Evolutionary conservation across 2,113 vertebrate genomes (phyloP), one percentile per base, ranked within the genome.

Genomic region (Blennius ocellaris): DNA sequence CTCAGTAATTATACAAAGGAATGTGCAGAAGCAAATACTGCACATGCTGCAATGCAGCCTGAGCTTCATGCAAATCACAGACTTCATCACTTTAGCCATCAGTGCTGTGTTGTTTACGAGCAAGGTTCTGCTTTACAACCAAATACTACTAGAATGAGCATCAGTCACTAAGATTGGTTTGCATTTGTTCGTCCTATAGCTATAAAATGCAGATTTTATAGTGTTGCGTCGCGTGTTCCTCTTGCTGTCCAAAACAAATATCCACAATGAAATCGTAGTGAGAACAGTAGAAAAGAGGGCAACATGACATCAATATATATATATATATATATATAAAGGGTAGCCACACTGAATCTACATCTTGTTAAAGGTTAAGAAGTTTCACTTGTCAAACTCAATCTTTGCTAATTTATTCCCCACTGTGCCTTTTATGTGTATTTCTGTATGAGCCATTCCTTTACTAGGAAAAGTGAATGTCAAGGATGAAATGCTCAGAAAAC

Each of bases 401-500:
- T 70, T 55, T 50, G n/a, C 38, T 39, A 82, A 81, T 81, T 68
- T 40, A 71, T 78, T 78, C 69, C 36, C 16, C 21, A 21, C 30
- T 6, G 41, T 65, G 55, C 41, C 75, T 76, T 78, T 80, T 61
- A 53, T 11, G 1, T 63, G 74, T 68, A 61, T 64, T 67, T 82
- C 36, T 70, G 59, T 70, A 64, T 83, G 68, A 70, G 17, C 75
- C 55, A 37, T 66, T 77, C 73, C 54, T 82, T 78, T 37, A 51
- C 52, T 54, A 44, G 21, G 41, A 69, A 86, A 81, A 71, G 53
- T 72, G 69, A 66, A 71, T 82, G 74, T 77, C 70, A 76, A 60
- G 68, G 68, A 83, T 78, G 69, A 84, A 89, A 85, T 56, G 70
- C 69, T 78, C n/a, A 30, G 83, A 85, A 81, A 77, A 69, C 78